phyloP scores from a whole-genome alignment of 2,888 invertebrate genomes.

The Drosophila pullipes region DNA sequence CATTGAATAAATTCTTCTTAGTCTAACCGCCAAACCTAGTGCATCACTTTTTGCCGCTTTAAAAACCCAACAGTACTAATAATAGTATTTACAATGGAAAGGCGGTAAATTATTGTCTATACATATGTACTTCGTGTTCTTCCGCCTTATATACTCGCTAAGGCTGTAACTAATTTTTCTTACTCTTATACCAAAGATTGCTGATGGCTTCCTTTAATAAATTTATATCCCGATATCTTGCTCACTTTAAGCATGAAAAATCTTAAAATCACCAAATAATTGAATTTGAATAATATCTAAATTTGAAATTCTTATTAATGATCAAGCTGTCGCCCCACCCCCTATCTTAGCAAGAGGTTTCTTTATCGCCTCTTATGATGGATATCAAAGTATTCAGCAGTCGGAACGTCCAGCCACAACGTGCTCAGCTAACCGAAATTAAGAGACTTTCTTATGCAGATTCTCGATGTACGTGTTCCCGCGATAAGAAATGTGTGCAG shows the following conservation, averaged over 20 bases:
- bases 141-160: neutral
- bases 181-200: neutral
- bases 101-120: neutral
- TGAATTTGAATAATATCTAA: too few species aligned
- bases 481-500: neutral
- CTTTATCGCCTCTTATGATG: too few species aligned
- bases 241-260: neutral
- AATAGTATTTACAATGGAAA: neutral
- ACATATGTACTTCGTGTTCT: neutral
- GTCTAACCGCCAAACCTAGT: too few species aligned
- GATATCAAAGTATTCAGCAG: too few species aligned
- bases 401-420: neutral
- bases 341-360: too few species aligned
- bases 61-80: too few species aligned
- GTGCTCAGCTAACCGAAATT: neutral
- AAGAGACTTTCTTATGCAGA: neutral
- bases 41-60: too few species aligned
- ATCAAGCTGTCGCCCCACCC: too few species aligned
- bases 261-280: too few species aligned
- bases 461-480: too few species aligned
- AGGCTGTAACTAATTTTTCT: neutral
- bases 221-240: neutral
- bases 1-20: too few species aligned
- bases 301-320: too few species aligned
- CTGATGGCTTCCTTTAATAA: neutral